These are phyloP conservation scores for Lissonota sp. DNA, from an alignment of 2,888 invertebrate species.

Conservation along the genomic window DNA sequence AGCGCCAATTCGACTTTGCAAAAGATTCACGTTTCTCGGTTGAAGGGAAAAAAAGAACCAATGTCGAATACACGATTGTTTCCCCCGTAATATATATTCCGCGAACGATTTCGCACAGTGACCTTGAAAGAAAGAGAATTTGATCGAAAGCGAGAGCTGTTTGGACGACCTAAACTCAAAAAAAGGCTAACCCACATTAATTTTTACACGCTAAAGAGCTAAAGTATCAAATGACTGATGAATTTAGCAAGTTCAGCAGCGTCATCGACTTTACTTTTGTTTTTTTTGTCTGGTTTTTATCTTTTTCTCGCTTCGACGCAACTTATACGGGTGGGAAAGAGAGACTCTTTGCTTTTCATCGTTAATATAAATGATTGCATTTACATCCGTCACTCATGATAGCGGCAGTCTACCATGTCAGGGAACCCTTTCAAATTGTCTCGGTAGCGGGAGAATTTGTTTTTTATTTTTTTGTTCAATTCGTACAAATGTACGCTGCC, in stretches of 20 bases:
- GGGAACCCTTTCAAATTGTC: conserved; percentile 58
- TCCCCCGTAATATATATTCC: background rate
- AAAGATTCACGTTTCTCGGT: conserved; percentile 29
- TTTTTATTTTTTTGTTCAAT: conserved; percentile 31
- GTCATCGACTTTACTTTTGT: background rate
- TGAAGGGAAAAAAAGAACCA: background rate
- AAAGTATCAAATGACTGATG: conserved; percentile 2
- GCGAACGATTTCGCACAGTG: background rate
- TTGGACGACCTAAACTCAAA: no score
- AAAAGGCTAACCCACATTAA: no score
- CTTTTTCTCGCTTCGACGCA: conserved; percentile 43
- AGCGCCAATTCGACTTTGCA: conserved; percentile 11
- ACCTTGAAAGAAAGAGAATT: conserved; percentile 10
- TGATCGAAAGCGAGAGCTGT: background rate
- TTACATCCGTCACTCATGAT: conserved; percentile 60
- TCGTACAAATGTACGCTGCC: conserved; percentile 28
- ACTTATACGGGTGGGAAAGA: background rate
- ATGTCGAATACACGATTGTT: background rate
- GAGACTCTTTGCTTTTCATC: conserved; percentile 44
- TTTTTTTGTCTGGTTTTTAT: conserved; percentile 49
- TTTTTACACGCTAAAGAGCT: no score
- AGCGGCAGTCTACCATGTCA: conserved; percentile 43
- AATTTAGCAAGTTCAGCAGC: conserved; percentile 21
- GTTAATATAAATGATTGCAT: conserved; percentile 66
- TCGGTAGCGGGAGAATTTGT: conserved; percentile 39